Base-by-base conservation (phyloP, 2,888 invertebrate genomes). In the Trypoxylon attenuatum region DNA sequence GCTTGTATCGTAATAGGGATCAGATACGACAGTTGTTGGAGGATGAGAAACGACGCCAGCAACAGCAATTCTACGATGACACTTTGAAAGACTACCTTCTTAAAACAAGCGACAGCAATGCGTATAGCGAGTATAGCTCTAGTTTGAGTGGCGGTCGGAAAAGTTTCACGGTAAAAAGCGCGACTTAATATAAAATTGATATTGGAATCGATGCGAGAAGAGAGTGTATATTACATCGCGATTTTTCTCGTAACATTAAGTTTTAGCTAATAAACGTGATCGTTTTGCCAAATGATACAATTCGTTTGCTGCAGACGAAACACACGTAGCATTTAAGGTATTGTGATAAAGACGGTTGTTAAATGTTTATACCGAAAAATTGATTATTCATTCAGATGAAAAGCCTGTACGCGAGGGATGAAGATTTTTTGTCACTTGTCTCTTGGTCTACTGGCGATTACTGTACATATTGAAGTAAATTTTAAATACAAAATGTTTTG, bases 1-100 rank as follows among this genome's bases (percentile, higher is more conserved):
- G 55, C 29, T 70, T 72, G 13, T 74, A 78, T n/a, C 72, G 64
- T 2, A 71, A 82, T n/a, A 67, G 71, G 15, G 77, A 76, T 15
- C 79, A 82, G 2, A 27, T 78, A 5, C 64, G 66, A 3, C 68
- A 80, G 29, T 76, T 72, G 43, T 77, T 80, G 22, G 79, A 83
- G 2, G 72, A 76, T 1, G 82, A 83, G 10, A 81, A 75, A 52
- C 75, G 64, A n/a, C 64, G 76, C 33, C 57, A 67, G 8, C 78
- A 82, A 10, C 55, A 69, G 2, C 73, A 81, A n/a, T 75, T 78
- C 16, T 76, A 76, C 25, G 69, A 79, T 21, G 77, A 81, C 1
- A 52, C 65, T 2, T 46, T 78, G 2, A 78, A 56, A 4, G 76
- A 74, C 52, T 78, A 72, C 5, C 22, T 82, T 15, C 69, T 80